These are phyloP conservation scores for Agonopterix heracliana DNA, from an alignment of 2,888 invertebrate species.

Conservation along the genomic window DNA sequence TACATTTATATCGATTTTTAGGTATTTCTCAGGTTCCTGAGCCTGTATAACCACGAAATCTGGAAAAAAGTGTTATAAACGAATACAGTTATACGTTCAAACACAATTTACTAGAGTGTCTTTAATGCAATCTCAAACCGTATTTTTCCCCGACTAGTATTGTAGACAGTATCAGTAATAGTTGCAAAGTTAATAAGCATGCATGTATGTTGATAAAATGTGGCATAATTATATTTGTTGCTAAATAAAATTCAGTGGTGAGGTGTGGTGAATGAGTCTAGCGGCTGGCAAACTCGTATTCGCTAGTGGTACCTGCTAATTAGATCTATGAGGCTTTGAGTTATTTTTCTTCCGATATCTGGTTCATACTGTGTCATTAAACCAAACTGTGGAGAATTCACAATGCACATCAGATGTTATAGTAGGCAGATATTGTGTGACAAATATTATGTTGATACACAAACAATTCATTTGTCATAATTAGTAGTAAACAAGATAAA, in stretches of 20 bases:
- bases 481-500: too few relatives aligned
- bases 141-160: too few relatives aligned
- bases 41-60: too few relatives aligned
- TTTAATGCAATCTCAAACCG: too few relatives aligned
- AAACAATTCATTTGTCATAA: too few relatives aligned
- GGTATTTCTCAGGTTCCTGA: too few relatives aligned
- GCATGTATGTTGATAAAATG: conserved; percentile 3
- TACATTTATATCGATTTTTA: too few relatives aligned
- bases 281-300: conserved; percentile 46
- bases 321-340: conserved; percentile 91
- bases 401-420: not conserved
- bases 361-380: conserved; percentile 92
- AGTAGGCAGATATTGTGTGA: not conserved
- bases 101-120: too few relatives aligned
- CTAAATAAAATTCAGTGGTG: conserved; percentile 27
- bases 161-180: too few relatives aligned
- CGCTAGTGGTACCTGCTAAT: conserved; percentile 88
- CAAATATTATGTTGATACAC: not conserved
- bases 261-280: conserved; percentile 59
- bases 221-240: conserved; percentile 3
- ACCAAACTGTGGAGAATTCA: conserved; percentile 83
- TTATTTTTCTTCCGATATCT: conserved; percentile 89
- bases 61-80: too few relatives aligned
- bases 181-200: too few relatives aligned
- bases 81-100: too few relatives aligned